These are phyloP conservation scores for Tapirus indicus DNA, from an alignment of 2,797 vertebrate species.

Conservation along the genomic window DNA sequence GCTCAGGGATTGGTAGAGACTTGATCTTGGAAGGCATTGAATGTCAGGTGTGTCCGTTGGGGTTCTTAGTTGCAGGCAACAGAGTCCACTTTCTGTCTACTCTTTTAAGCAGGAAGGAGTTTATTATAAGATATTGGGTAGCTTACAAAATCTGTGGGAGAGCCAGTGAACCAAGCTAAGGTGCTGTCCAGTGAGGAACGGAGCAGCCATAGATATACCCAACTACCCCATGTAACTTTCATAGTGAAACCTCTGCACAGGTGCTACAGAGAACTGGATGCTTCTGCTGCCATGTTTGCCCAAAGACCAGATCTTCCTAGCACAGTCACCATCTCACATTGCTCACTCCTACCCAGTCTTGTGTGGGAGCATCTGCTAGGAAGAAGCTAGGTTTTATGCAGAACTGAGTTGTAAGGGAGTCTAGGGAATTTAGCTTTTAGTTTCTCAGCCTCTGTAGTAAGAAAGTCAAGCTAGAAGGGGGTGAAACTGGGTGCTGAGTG, in stretches of 20 bases:
- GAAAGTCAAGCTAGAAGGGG: not conserved
- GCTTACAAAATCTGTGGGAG: not conserved
- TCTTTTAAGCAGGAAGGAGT: not conserved
- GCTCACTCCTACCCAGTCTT: not conserved
- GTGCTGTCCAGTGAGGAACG: not conserved
- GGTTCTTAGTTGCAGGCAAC: not conserved
- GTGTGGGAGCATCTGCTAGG: not conserved
- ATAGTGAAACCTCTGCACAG: not conserved
- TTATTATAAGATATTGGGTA: constrained; percentile 8
- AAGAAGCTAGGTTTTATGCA: not conserved
- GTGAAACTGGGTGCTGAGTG: not conserved
- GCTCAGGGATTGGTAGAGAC: not conserved
- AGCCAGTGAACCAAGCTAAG: not conserved
- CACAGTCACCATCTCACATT: not conserved
- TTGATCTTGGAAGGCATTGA: not conserved
- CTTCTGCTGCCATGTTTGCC: not conserved
- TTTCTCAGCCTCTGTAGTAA: not conserved
- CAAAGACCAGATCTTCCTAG: not conserved
- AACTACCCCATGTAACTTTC: not conserved
- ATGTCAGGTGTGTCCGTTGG: not conserved
- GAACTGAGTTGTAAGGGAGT: not conserved
- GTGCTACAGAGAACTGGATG: not conserved
- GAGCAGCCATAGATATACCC: not conserved
- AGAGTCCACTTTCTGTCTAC: not conserved
- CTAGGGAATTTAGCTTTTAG: not conserved